Evolutionary conservation across 1,140 invertebrate species (phyloP), one percentile per base, ranked within the genome.

Genomic region (Drosophila murphyi): DNA sequence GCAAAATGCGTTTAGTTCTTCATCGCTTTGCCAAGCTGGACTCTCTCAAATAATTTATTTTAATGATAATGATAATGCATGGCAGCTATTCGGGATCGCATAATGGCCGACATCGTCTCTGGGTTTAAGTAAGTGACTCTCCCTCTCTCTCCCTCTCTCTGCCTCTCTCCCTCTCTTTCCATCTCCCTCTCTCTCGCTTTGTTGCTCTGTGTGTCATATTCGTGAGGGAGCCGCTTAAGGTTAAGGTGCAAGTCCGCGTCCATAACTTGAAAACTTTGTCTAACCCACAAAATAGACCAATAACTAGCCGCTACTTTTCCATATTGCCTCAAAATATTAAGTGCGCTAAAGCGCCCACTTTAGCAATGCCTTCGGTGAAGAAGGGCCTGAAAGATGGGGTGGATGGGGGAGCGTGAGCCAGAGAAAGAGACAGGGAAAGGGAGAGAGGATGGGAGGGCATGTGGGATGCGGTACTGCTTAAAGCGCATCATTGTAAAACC

Each of bases 61-160:
- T 90, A 91, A 90, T 89, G 87, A 90, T 90, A 90, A 90, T 90
- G 87, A 90, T 90, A 90, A 90, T 90, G 87, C 87, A 90, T 81
- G 63, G 54, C 74, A 54, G 80, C 80, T 80, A 80, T 78, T 80
- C 47, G 72, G 76, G 62, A 45, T 45, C 55, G 47, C 47, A 41
- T 60, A 50, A 47, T 54, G 64, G 54, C 54, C 56, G 34, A 37
- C 60, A 57, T 62, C 31, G 34, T 51, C 69, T 48, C 29, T 6
- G 64, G 51, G 35, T 60, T 47, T 70, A 79, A 82, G 65, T 74
- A 70, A 74, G 72, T 74, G 65, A 64, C 59, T 69, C 8, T 3
- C 6, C 3, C 29, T 34, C 28, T 29, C 45, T 50, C 20, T n/a
- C 2, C 52, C 35, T 69, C 55, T 20, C 59, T 69, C 8, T 3